Evolutionary conservation across 1,140 invertebrate genomes (phyloP).

Genomic region (Sarcophaga bullata): DNA sequence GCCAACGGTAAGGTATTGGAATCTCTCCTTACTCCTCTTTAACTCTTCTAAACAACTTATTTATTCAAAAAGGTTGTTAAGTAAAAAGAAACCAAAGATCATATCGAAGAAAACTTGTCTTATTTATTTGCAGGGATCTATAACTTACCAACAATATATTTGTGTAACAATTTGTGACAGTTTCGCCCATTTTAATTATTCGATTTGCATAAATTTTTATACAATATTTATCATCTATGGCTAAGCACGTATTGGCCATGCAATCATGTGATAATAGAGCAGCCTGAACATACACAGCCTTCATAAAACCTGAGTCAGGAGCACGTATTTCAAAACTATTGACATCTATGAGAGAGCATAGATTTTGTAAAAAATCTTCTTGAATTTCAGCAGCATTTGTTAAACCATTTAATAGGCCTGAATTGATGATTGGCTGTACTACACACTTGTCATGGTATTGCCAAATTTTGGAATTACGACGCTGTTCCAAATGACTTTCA

Average conservation of each 20-base stretch:
- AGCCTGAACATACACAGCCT: conserved; percentile 73
- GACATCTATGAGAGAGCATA: conserved; percentile 75
- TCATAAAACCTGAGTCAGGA: conserved; percentile 67
- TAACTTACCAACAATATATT: conserved; percentile 73
- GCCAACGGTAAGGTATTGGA: no score
- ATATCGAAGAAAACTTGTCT: no score
- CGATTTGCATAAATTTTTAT: conserved; percentile 73
- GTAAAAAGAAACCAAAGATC: no score
- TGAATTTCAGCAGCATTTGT: conserved; percentile 54
- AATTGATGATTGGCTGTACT: conserved; percentile 60
- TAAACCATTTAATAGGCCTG: conserved; percentile 53
- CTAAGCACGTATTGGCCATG: conserved; percentile 72
- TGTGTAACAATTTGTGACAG: conserved; percentile 80
- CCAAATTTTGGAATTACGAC: conserved; percentile 70
- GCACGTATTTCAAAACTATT: conserved; percentile 76
- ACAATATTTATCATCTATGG: conserved; percentile 71
- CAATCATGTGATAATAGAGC: conserved; percentile 78
- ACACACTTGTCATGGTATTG: conserved; percentile 70
- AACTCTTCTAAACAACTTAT: no score
- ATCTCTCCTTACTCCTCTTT: no score
- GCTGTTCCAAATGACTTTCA: conserved; percentile 71
- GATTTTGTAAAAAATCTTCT: conserved; percentile 70
- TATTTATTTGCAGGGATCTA: no score
- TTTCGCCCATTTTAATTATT: conserved; percentile 71
- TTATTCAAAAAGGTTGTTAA: no score